Conservation (phyloP, 2,888 invertebrate genomes). For the Noctua comes region DNA sequence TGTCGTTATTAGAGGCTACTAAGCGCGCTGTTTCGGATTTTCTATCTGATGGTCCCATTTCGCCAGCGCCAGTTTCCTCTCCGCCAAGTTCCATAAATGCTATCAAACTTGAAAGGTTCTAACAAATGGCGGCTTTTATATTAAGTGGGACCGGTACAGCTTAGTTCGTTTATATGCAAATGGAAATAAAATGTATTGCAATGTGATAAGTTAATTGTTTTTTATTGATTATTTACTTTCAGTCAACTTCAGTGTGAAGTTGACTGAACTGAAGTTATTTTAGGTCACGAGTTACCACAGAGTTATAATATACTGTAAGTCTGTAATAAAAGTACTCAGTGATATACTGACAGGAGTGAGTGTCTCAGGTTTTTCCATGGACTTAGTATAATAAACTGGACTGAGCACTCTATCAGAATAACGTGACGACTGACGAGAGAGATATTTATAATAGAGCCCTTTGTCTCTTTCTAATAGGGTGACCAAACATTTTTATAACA, state of each 20-base stretch:
- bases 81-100: conserved; percentile 70
- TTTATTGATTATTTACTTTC: conserved; percentile 56
- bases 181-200: not conserved
- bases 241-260: conserved; percentile 27
- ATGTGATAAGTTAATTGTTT: conserved; percentile 23
- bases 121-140: conserved; percentile 29
- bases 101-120: conserved; percentile 3
- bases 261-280: conserved; percentile 34
- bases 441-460: too few relatives aligned
- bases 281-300: conserved; percentile 13
- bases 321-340: too few relatives aligned
- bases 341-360: too few relatives aligned
- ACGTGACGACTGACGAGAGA: too few relatives aligned
- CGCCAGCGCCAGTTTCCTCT: conserved; percentile 60
- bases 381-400: too few relatives aligned
- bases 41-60: conserved; percentile 79
- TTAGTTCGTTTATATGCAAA: conserved; percentile 42
- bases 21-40: conserved; percentile 83
- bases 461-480: too few relatives aligned
- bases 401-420: too few relatives aligned
- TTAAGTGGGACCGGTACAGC: not conserved
- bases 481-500: too few relatives aligned
- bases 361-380: too few relatives aligned
- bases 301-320: too few relatives aligned
- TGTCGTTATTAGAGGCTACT: conserved; percentile 74